Conservation (phyloP, 2,888 invertebrate species). For the Pseudoips prasinana region DNA sequence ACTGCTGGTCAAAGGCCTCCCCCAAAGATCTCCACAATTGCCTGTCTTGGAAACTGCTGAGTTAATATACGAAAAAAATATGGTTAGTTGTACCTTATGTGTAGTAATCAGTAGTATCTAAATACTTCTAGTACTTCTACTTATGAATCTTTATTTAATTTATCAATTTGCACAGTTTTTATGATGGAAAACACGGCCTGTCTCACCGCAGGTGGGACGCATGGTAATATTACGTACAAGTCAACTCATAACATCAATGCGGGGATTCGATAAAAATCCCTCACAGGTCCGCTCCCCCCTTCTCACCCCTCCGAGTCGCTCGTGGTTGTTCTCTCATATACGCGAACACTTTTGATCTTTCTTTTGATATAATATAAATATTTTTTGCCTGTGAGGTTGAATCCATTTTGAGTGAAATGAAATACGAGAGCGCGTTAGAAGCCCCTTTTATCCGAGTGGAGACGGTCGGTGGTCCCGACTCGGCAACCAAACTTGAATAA, state of each 20-base stretch:
- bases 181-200: too few relatives aligned
- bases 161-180: too few relatives aligned
- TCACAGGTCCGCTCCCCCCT: conserved; percentile 43
- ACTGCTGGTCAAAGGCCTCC: too few relatives aligned
- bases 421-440: conserved; percentile 45
- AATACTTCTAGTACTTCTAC: too few relatives aligned
- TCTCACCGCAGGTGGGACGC: too few relatives aligned
- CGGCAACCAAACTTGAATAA: conserved; percentile 45
- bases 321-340: conserved; percentile 41
- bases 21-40: too few relatives aligned
- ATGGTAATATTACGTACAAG: conserved; percentile 49
- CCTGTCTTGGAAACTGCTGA: too few relatives aligned
- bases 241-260: conserved; percentile 53
- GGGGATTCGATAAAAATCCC: conserved; percentile 59
- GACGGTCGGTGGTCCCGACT: conserved; percentile 31
- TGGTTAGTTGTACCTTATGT: too few relatives aligned
- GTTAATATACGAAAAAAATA: too few relatives aligned
- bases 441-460: conserved; percentile 31
- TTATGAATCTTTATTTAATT: too few relatives aligned
- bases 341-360: conserved; percentile 66
- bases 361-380: conserved; percentile 69
- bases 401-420: conserved; percentile 63
- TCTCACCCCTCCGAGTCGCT: conserved; percentile 36
- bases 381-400: conserved; percentile 59
- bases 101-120: too few relatives aligned